Conservation (phyloP, 2,113 vertebrate species). For the Sinocyclocheilus maitianheensis region DNA sequence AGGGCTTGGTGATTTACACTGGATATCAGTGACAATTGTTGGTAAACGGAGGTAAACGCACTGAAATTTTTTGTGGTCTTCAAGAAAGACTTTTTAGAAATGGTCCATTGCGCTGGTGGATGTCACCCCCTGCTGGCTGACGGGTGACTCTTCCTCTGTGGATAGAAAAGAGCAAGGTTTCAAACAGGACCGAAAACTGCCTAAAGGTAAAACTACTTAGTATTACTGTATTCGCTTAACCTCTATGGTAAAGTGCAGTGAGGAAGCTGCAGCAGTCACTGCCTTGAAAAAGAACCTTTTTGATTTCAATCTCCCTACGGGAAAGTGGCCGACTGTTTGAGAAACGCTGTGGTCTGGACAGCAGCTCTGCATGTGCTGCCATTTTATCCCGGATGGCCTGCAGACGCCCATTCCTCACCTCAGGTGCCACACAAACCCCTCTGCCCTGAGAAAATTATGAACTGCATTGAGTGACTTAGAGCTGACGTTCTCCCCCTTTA, state of each 20-base stretch:
- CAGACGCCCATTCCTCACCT: slow-evolving; percentile 81
- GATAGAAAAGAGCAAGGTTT: neutral
- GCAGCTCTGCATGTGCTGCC: slow-evolving; percentile 78
- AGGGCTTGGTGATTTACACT: neutral
- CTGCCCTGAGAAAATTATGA: slow-evolving; percentile 65
- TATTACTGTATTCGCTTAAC: slow-evolving; percentile 61
- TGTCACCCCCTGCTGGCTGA: slow-evolving; percentile 62
- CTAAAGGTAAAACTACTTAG: neutral
- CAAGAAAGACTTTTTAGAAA: slow-evolving; percentile 71
- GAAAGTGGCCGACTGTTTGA: slow-evolving; percentile 86
- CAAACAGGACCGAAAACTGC: neutral
- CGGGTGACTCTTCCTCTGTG: slow-evolving; percentile 64
- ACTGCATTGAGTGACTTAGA: neutral
- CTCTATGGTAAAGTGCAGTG: slow-evolving; percentile 88
- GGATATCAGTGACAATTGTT: neutral
- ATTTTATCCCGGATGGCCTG: slow-evolving; percentile 87
- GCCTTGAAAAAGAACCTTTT: slow-evolving; percentile 90
- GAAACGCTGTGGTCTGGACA: slow-evolving; percentile 88
- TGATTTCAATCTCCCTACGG: slow-evolving; percentile 94
- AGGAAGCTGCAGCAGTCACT: slow-evolving; percentile 86
- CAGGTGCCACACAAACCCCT: slow-evolving; percentile 82
- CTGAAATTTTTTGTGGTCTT: slow-evolving; percentile 18
- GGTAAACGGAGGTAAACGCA: neutral
- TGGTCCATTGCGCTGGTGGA: slow-evolving; percentile 63
- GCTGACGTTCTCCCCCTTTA: neutral